Percentiles rank a stretch among this genome's conserved stretches.
phyloP scores from a whole-genome alignment of 1,140 invertebrate species.

The Acromyrmex charruanus region DNA sequence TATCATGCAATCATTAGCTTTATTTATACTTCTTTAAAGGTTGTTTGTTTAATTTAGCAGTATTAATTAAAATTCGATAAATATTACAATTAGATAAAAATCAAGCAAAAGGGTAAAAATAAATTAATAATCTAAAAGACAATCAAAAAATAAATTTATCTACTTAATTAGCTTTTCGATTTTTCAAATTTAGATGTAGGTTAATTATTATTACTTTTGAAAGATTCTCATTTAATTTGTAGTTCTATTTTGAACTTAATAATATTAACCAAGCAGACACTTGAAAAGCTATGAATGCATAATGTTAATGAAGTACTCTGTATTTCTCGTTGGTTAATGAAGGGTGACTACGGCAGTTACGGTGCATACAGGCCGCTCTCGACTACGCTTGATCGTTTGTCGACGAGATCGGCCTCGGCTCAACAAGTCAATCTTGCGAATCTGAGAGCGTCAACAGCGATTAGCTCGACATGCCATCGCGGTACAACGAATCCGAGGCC shows the following conservation, averaged over 20 bases:
- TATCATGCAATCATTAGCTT: background rate
- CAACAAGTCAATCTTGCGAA: slow-evolving; percentile 86
- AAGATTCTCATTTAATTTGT: background rate
- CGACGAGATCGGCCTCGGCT: slow-evolving; percentile 84
- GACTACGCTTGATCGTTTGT: slow-evolving; percentile 85
- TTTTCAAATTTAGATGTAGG: background rate
- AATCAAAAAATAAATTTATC: background rate
- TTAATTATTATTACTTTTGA: background rate
- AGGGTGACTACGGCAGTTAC: slow-evolving; percentile 85
- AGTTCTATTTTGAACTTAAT: background rate
- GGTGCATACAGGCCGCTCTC: slow-evolving; percentile 87
- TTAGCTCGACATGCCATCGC: slow-evolving; percentile 84
- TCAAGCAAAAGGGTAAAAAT: background rate
- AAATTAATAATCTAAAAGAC: background rate
- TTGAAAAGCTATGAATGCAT: background rate
- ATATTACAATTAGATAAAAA: background rate
- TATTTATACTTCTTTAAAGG: background rate
- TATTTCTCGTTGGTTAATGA: slow-evolving; percentile 55
- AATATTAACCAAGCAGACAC: background rate
- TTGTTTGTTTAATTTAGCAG: background rate
- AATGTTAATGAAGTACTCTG: background rate
- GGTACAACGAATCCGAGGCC: slow-evolving; percentile 80
- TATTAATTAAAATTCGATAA: background rate
- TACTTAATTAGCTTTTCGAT: background rate
- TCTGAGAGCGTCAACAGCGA: slow-evolving; percentile 85